phyloP scores from a whole-genome alignment of 1,140 invertebrate species.

The Drosophila leontia region DNA sequence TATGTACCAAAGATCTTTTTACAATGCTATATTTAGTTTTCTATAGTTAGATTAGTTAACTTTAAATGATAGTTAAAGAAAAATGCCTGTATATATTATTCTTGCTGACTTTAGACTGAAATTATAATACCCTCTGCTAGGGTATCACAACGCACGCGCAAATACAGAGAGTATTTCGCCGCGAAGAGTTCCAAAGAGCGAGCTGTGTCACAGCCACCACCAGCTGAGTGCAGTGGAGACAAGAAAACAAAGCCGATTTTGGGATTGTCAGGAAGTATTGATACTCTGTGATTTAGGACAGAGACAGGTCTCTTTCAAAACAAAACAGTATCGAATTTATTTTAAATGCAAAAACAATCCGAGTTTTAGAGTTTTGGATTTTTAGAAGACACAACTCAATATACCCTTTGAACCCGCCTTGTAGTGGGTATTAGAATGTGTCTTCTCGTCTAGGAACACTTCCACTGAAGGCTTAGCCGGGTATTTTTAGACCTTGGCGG shows the following conservation, averaged over 20 bases:
- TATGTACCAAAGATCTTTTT: background rate
- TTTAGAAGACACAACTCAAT: background rate
- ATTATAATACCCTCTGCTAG: background rate
- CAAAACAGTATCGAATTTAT: background rate
- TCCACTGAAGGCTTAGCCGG: constrained; percentile 34
- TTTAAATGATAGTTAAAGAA: background rate
- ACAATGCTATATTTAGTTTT: background rate
- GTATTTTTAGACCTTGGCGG: constrained; percentile 36
- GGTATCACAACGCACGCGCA: constrained; percentile 4
- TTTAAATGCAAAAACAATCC: background rate
- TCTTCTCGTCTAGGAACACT: constrained; percentile 1
- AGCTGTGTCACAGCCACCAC: constrained; percentile 2
- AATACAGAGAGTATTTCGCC: background rate
- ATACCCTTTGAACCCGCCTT: background rate
- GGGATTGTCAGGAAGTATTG: background rate
- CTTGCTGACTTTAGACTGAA: background rate
- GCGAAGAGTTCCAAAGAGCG: background rate
- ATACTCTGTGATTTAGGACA: background rate
- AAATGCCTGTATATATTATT: background rate
- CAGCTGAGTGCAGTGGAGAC: constrained; percentile 9
- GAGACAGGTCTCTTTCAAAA: background rate
- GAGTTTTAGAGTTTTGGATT: background rate
- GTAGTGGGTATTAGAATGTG: constrained; percentile 3
- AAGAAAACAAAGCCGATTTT: constrained; percentile 7
- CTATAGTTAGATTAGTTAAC: background rate